Conservation (phyloP, 2,888 invertebrate species). For the Ischnus inquisitorius region DNA sequence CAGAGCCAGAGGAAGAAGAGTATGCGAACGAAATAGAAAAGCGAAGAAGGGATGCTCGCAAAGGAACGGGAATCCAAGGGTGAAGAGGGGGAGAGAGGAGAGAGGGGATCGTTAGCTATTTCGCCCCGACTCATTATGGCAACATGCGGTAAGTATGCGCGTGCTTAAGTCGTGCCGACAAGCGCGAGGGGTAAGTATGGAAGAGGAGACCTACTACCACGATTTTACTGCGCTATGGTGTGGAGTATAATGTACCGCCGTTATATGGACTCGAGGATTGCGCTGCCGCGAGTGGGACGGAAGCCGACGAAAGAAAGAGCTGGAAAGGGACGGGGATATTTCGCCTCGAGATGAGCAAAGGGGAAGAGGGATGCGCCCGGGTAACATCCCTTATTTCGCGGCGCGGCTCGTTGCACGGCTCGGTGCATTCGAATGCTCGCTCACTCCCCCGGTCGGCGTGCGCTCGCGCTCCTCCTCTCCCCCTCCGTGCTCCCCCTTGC, state of each 20-base stretch:
- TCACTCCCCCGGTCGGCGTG: slow-evolving; percentile 80
- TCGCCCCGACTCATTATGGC: slow-evolving; percentile 82
- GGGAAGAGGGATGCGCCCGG: slow-evolving; percentile 69
- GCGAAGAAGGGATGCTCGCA: slow-evolving; percentile 27
- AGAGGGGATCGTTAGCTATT: slow-evolving; percentile 34
- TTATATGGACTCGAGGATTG: slow-evolving; percentile 20
- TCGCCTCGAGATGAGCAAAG: slow-evolving; percentile 57
- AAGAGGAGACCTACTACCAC: slow-evolving; percentile 42
- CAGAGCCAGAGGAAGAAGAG: slow-evolving; percentile 27
- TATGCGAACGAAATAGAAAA: slow-evolving; percentile 30
- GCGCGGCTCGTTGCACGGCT: slow-evolving; percentile 84
- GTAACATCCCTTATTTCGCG: slow-evolving; percentile 83
- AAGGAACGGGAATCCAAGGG: slow-evolving; percentile 17
- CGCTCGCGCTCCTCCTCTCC: slow-evolving; percentile 49
- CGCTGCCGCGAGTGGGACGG: slow-evolving; percentile 66
- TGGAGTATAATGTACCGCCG: slow-evolving; percentile 31
- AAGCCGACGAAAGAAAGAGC: slow-evolving; percentile 62
- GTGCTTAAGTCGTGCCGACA: slow-evolving; percentile 79
- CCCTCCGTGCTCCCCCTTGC: slow-evolving; percentile 36
- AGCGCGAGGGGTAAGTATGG: slow-evolving; percentile 68
- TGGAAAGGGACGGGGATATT: slow-evolving; percentile 61
- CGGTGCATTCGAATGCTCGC: slow-evolving; percentile 83
- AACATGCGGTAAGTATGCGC: slow-evolving; percentile 83
- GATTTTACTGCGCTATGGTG: slow-evolving; percentile 38
- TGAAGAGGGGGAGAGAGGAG: slow-evolving; percentile 10